Conservation (phyloP, 2,113 vertebrate species). For the Cheilinus undulatus region DNA sequence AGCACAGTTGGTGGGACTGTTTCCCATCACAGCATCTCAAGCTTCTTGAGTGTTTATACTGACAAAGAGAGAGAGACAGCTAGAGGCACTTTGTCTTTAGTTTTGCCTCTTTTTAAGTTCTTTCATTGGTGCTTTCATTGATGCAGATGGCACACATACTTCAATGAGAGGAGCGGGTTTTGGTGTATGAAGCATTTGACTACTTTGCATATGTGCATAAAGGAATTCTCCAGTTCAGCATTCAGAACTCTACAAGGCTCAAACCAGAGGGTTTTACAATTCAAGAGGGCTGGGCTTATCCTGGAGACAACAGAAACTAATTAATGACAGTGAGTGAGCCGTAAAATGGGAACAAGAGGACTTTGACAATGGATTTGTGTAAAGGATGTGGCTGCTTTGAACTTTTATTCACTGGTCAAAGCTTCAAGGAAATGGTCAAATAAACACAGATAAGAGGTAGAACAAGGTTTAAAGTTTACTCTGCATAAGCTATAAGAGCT, state of each 20-base stretch:
- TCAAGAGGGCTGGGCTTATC: conserved; percentile 27
- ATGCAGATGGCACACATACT: conserved; percentile 60
- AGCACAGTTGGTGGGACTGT: conserved; percentile 51
- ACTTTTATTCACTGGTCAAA: conserved; percentile 11
- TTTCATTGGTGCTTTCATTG: conserved; percentile 63
- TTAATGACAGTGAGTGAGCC: conserved; percentile 38
- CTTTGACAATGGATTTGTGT: conserved; percentile 7
- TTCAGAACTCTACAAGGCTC: conserved; percentile 38
- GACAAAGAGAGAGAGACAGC: conserved; percentile 50
- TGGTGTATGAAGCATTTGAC: conserved; percentile 35
- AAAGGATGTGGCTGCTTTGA: conserved; percentile 43
- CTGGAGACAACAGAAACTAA: conserved; percentile 18
- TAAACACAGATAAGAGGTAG: no score
- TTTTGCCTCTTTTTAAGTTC: conserved; percentile 50
- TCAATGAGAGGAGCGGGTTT: conserved; percentile 40
- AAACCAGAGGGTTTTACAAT: conserved; percentile 32
- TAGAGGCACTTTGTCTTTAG: conserved; percentile 51
- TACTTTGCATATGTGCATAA: conserved; percentile 47
- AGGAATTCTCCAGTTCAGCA: conserved; percentile 25
- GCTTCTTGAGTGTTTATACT: conserved; percentile 38
- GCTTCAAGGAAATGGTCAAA: not conserved
- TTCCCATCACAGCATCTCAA: conserved; percentile 59
- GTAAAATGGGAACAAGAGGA: conserved; percentile 29
- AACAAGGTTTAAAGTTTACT: no score
- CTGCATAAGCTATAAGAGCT: no score